Conservation (phyloP, 2,888 invertebrate genomes). For the Unio delphinus region DNA sequence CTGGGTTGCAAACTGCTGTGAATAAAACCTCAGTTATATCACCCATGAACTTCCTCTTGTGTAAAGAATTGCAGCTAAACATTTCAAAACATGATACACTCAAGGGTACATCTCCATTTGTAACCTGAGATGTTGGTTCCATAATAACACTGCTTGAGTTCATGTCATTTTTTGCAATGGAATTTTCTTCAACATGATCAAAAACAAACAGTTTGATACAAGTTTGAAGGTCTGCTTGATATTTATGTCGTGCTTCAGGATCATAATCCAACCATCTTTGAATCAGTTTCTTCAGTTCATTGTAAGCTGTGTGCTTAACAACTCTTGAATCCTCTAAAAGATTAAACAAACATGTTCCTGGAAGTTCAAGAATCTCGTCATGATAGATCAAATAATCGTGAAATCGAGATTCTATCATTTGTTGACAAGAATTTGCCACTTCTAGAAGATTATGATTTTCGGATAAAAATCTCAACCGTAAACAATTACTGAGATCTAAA, state of each 20-base stretch:
- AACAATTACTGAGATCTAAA: conserved; percentile 63
- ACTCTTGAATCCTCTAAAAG: conserved; percentile 59
- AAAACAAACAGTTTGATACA: conserved; percentile 59
- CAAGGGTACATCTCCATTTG: conserved; percentile 22
- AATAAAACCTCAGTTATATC: conserved; percentile 51
- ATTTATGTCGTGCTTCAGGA: conserved; percentile 38
- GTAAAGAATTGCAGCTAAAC: conserved; percentile 6
- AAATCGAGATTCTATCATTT: conserved; percentile 64
- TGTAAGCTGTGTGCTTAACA: conserved; percentile 59
- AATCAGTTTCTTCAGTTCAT: conserved; percentile 56
- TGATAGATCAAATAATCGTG: conserved; percentile 65
- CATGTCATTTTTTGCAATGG: conserved; percentile 22
- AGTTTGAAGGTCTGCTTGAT: conserved; percentile 42
- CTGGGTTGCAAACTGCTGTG: conserved; percentile 62
- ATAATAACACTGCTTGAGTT: conserved; percentile 31
- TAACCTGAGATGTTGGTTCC: conserved; percentile 23
- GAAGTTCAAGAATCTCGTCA: conserved; percentile 64
- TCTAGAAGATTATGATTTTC: conserved; percentile 65
- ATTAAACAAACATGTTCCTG: conserved; percentile 52
- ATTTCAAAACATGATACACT: conserved; percentile 24
- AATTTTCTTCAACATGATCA: conserved; percentile 31
- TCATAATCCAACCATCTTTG: conserved; percentile 63
- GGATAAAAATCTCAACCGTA: conserved; percentile 57
- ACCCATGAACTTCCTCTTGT: conserved; percentile 15
- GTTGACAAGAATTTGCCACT: conserved; percentile 55